Base-by-base conservation (phyloP, 2,888 invertebrate species). In the Desoria tigrina region DNA sequence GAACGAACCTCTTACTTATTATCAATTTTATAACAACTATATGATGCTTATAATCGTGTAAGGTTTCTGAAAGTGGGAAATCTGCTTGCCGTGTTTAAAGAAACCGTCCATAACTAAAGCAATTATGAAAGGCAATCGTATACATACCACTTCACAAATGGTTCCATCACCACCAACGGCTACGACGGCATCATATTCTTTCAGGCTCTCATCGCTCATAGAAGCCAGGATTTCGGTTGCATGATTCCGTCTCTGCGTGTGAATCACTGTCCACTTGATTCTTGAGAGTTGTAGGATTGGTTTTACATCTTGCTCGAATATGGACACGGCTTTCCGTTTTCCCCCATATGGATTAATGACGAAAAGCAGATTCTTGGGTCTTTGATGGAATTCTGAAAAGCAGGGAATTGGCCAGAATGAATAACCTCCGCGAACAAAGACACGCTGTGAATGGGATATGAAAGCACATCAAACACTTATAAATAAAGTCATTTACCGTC, bases 151-250 rank as follows among this genome's bases (percentile, higher is more conserved):
- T 81, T 93, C 93, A 7, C 90, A 87, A 75, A 91, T 88, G 50
- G 92, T 90, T 0, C 93, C 93, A 80, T 94, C 93, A 0, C 93
- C 93, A 1, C 93, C 93, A 9, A 93, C 88, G 79, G 89, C 89
- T 21, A 89, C 87, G 23, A 92, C 83, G 0, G 88, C 90, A 81
- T 88, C 84, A 73, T 83, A 75, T 24, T 71, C 69, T 4, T 69
- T 69, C 32, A 74, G 62, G 56, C 73, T 68, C n/a, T 68, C 66
- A 28, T 69, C 75, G 77, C 73, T 80, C 83, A 79, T 87, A 85
- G 67, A 86, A 79, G 77, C 84, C 56, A 90, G 79, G 24, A 84
- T 84, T 77, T 92, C 90, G 39, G 85, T 84, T 37, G 90, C 90
- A 80, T 92, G 91, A 78, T 90, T 88, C 23, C 87, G 86, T 65